Conservation (phyloP, 2,797 vertebrate species). For the Ptychadena robeensis region DNA sequence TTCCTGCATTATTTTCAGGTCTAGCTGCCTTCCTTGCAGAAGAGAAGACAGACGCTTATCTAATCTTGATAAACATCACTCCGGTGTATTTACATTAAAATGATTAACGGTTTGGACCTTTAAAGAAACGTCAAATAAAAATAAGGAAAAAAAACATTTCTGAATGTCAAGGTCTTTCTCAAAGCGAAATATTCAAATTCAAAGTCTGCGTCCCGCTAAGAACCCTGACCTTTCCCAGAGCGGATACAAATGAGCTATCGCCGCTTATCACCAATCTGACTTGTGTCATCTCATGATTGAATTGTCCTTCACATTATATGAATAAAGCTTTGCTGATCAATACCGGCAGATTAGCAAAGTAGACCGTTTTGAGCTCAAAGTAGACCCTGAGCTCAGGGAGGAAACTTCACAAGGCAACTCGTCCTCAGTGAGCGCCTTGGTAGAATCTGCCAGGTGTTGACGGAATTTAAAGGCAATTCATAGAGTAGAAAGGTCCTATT, state of each 20-base stretch:
- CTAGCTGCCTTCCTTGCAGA: neutral
- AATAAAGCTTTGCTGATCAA: conserved; percentile 26
- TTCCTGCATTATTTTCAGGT: no score
- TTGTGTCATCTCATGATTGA: conserved; percentile 29
- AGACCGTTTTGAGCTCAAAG: neutral
- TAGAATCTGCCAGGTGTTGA: no score
- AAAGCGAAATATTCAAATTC: conserved; percentile 57
- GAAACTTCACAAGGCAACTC: no score
- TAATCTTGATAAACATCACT: conserved; percentile 48
- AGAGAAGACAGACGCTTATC: conserved; percentile 13
- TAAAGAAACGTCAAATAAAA: conserved; percentile 56
- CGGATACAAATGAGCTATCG: conserved; percentile 44
- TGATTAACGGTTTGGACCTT: conserved; percentile 58
- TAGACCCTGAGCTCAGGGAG: no score
- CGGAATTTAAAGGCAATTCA: no score
- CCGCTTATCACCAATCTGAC: conserved; percentile 43
- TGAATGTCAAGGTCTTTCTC: conserved; percentile 60
- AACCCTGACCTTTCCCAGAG: conserved; percentile 50
- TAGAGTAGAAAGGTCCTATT: no score
- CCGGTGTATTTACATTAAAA: conserved; percentile 53
- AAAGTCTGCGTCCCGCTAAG: conserved; percentile 33
- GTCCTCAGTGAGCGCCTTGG: no score
- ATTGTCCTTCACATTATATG: conserved; percentile 7
- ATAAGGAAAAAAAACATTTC: conserved; percentile 3
- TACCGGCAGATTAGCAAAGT: conserved; percentile 32